Conservation (phyloP, 2,113 vertebrate genomes). For the Phalacrocorax carbo region DNA sequence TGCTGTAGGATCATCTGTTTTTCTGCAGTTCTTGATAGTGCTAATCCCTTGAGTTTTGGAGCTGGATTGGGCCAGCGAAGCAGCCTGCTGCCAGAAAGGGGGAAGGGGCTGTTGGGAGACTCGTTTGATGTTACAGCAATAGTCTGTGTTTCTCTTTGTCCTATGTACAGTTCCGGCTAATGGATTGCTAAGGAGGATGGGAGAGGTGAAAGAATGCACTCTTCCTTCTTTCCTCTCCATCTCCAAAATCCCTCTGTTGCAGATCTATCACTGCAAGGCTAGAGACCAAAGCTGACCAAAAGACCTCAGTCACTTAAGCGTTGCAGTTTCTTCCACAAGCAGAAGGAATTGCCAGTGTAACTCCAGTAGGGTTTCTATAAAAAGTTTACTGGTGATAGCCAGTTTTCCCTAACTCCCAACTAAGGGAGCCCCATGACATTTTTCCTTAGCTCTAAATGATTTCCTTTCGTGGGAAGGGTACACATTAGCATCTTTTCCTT, state of each 20-base stretch:
- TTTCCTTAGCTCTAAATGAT: background rate
- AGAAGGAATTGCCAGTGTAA: slow-evolving; percentile 24
- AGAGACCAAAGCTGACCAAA: background rate
- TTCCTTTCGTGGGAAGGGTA: background rate
- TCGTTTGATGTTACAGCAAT: background rate
- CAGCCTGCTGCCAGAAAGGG: slow-evolving; percentile 24
- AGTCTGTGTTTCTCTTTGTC: background rate
- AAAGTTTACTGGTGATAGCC: background rate
- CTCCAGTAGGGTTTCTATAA: slow-evolving; percentile 18
- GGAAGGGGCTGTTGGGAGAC: slow-evolving; percentile 1
- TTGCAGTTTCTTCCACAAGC: background rate
- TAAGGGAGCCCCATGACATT: background rate
- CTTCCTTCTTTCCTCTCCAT: background rate
- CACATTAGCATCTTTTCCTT: background rate
- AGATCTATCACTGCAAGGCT: background rate
- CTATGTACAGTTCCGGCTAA: background rate
- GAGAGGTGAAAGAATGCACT: background rate
- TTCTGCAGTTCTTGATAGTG: slow-evolving; percentile 39
- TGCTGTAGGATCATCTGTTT: slow-evolving; percentile 53
- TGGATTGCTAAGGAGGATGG: background rate
- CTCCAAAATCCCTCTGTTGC: background rate
- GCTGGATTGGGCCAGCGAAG: background rate
- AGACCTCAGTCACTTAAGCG: background rate
- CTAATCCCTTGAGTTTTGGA: background rate
- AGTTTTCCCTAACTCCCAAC: background rate